Evolutionary conservation across 1,140 invertebrate species (phyloP), one percentile per base, ranked within the genome.

Genomic region (Zaprionus ghesquierei): DNA sequence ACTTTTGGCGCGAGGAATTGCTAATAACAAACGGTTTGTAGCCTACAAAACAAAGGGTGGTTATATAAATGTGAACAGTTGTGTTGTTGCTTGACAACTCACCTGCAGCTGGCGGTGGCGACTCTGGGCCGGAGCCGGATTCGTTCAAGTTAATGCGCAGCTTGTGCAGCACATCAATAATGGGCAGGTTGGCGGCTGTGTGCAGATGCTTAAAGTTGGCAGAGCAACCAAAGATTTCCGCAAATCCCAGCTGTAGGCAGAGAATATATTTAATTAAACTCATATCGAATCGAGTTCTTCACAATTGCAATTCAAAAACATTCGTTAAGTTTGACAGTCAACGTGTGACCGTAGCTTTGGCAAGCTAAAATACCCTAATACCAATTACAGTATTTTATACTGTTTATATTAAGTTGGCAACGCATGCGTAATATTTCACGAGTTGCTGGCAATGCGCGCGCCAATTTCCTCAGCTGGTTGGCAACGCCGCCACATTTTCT

Each of bases 11-110:
- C 10, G 84, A 77, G 25, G 86, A 90, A 61, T 91, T 91, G 72
- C 90, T 91, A 55, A 91, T 90, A 50, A 91, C 86, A 89, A 91
- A 91, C 10, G 90, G 90, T 38, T 91, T 91, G 41, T 85, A 71
- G 2, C 81, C 90, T 91, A 70, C 4, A 77, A 38, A 54, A 54
- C 18, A 35, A 35, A 20, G n/a, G 9, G 0, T n/a, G 6, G 5
- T 8, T n/a, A 46, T 33, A 9, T 12, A 4, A 12, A 35, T 55
- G 29, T 12, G 20, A 12, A 12, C 8, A 31, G 3, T 38, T 12
- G 0, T 5, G 49, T 49, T n/a, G n/a, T 8, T 18, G 0, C n/a
- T 12, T 29, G 4, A 2, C 23, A 46, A 54, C 56, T 35, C 20
- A 87, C 84, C 84, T 69, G 79, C 33, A n/a, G 69, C 73, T 35